Conservation (phyloP, 2,113 vertebrate genomes). For the Onychostruthus taczanowskii region DNA sequence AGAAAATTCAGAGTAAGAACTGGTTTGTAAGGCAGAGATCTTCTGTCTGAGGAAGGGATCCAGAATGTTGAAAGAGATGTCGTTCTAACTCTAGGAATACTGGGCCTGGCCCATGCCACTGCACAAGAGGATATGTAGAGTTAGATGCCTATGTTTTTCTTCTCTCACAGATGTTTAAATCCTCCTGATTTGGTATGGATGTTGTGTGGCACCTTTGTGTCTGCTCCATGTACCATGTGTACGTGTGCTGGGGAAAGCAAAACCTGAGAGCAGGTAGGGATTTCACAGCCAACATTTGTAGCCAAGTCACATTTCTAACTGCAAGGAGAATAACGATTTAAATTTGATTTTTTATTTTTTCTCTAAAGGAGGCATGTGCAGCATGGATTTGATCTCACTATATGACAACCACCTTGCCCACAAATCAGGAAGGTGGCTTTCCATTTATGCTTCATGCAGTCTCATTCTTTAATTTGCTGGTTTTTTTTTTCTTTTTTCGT, state of each 20-base stretch:
- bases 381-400: neutral
- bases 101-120: neutral
- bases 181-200: neutral
- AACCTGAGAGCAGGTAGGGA: neutral
- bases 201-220: neutral
- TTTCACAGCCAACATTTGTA: neutral
- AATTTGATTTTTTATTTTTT: neutral
- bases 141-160: neutral
- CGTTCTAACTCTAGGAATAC: neutral
- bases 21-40: neutral
- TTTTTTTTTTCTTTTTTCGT: neutral
- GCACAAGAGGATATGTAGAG: neutral
- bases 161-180: neutral
- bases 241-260: neutral
- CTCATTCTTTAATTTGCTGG: neutral
- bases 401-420: neutral
- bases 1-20: neutral
- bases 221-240: neutral
- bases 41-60: neutral
- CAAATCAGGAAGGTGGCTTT: neutral
- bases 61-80: neutral
- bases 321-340: neutral
- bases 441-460: neutral
- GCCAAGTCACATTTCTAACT: constrained; percentile 25
- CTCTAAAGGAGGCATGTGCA: neutral